A percentile compares a stretch with the other conserved stretches of the same genome.
Conservation (phyloP, 2,113 vertebrate genomes). For the Mustela nigripes region DNA sequence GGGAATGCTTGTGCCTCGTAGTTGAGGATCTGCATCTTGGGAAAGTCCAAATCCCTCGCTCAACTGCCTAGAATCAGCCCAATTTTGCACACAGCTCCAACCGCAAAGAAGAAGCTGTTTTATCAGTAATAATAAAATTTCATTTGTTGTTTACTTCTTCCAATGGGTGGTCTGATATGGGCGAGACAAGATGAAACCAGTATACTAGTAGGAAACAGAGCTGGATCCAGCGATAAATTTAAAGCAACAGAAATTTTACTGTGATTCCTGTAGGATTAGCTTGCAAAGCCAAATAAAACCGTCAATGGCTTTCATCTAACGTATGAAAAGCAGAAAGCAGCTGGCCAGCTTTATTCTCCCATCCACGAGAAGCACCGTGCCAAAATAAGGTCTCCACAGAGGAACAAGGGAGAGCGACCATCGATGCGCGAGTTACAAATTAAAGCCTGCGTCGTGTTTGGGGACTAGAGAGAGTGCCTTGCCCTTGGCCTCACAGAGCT, state of each 20-base stretch:
- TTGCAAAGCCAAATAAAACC: neutral
- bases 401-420: neutral
- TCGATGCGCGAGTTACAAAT: neutral
- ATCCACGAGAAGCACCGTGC: neutral
- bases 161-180: neutral
- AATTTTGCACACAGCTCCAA: neutral
- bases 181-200: neutral
- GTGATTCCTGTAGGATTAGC: neutral
- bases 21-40: neutral
- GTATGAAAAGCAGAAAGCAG: neutral
- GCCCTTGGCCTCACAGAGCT: neutral
- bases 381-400: fast-evolving
- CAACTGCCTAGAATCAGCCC: neutral
- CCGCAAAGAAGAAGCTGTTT: neutral
- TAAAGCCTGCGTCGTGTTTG: too few relatives aligned
- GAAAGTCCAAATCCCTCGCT: neutral
- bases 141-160: neutral
- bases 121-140: neutral
- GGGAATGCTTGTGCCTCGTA: neutral
- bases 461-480: neutral
- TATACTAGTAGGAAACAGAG: neutral
- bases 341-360: too few relatives aligned
- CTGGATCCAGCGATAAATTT: neutral
- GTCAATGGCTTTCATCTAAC: neutral
- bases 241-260: slow-evolving; percentile 25